Evolutionary conservation across 2,888 invertebrate species (phyloP).

Genomic region (Microctonus brassicae): DNA sequence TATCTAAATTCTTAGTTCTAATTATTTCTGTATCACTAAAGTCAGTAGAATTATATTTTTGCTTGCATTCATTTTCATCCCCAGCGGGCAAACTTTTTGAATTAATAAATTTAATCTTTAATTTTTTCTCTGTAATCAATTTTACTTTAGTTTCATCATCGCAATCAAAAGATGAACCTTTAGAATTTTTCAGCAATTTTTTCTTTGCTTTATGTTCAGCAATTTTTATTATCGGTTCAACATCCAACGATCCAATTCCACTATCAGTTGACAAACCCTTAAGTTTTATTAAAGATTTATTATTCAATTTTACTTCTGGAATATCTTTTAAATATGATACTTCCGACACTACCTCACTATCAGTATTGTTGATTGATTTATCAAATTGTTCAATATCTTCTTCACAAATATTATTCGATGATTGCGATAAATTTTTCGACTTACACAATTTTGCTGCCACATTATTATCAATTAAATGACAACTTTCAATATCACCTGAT

Average conservation of each 20-base stretch:
- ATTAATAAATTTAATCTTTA: conserved; percentile 10
- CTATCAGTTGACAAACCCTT: conserved; percentile 25
- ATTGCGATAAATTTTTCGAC: conserved; percentile 15
- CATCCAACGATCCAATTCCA: conserved; percentile 27
- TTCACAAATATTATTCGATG: not conserved
- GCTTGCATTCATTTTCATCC: not conserved
- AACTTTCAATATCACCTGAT: not conserved
- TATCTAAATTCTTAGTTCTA: not conserved
- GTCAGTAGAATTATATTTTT: conserved; percentile 35
- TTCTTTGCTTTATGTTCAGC: not conserved
- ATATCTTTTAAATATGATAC: not conserved
- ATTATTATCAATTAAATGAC: conserved; percentile 2
- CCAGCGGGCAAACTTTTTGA: conserved; percentile 2
- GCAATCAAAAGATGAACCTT: conserved; percentile 18
- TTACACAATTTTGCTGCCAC: conserved; percentile 29
- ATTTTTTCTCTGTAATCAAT: conserved; percentile 7
- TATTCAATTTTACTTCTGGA: not conserved
- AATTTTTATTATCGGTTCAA: not conserved
- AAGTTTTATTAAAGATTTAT: not conserved
- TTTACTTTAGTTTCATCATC: conserved; percentile 15
- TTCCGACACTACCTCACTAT: conserved; percentile 37
- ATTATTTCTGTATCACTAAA: not conserved
- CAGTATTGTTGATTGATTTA: conserved; percentile 19
- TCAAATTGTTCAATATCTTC: conserved; percentile 11
- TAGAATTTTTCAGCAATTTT: conserved; percentile 17